Percentiles rank a stretch among this genome's conserved stretches.
Evolutionary conservation across 2,888 invertebrate species (phyloP).

Genomic region (Cepaea hortensis): DNA sequence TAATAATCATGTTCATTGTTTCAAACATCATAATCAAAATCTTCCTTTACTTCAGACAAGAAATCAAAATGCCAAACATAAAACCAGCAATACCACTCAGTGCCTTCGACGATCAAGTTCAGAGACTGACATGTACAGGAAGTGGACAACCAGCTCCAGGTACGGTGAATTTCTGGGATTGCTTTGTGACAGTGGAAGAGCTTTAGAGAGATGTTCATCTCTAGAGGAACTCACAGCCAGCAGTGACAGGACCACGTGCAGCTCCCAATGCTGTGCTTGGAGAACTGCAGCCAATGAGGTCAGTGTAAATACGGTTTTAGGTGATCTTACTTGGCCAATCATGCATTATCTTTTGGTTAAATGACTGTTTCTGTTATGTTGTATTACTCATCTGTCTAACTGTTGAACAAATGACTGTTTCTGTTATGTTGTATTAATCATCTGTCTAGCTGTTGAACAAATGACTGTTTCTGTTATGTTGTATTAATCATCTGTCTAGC

Average conservation of each 20-base stretch:
- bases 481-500: too few relatives aligned
- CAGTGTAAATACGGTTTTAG: neutral
- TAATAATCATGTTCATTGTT: neutral
- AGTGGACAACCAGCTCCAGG: neutral
- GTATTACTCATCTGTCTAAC: too few relatives aligned
- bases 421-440: too few relatives aligned
- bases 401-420: too few relatives aligned
- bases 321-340: too few relatives aligned
- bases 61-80: neutral
- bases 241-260: neutral
- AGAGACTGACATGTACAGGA: neutral
- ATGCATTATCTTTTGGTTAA: too few relatives aligned
- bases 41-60: neutral
- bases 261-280: neutral
- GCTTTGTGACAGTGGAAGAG: conserved; percentile 25
- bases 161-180: neutral
- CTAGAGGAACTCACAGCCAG: neutral
- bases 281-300: neutral
- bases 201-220: conserved; percentile 34
- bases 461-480: too few relatives aligned
- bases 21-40: neutral
- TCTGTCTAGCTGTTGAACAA: too few relatives aligned
- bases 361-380: too few relatives aligned
- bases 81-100: neutral
- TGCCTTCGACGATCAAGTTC: conserved; percentile 36